Conservation (phyloP, 2,888 invertebrate genomes). For the Sceliomorpha sp. region DNA sequence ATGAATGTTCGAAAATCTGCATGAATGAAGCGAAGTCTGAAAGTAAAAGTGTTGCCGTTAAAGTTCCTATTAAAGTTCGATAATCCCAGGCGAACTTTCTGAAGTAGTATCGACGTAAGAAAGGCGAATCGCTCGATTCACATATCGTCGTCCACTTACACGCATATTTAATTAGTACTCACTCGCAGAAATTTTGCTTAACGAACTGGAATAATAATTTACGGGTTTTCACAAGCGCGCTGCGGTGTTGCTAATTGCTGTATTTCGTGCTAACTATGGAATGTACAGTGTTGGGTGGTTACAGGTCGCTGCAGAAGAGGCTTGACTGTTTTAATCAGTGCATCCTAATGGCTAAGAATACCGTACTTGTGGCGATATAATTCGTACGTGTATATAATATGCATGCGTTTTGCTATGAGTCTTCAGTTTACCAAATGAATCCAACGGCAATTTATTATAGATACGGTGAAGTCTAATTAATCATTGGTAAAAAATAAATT, state of each 20-base stretch:
- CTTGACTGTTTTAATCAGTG: slow-evolving; percentile 41
- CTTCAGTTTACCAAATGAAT: slow-evolving; percentile 42
- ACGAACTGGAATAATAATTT: slow-evolving; percentile 34
- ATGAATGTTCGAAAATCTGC: too few relatives aligned
- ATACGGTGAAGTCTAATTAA: slow-evolving; percentile 35
- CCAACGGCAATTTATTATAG: slow-evolving; percentile 39
- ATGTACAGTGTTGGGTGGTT: slow-evolving; percentile 20
- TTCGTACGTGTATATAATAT: background rate
- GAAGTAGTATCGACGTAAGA: too few relatives aligned
- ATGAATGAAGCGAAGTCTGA: too few relatives aligned
- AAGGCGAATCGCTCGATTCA: too few relatives aligned
- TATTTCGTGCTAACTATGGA: slow-evolving; percentile 35
- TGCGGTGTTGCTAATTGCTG: slow-evolving; percentile 46
- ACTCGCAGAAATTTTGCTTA: slow-evolving; percentile 22
- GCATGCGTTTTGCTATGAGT: slow-evolving; percentile 2
- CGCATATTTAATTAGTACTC: slow-evolving; percentile 36
- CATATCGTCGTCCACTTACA: slow-evolving; percentile 16
- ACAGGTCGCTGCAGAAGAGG: slow-evolving; percentile 36
- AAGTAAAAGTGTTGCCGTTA: too few relatives aligned
- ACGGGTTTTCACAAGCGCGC: slow-evolving; percentile 20
- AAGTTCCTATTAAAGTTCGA: too few relatives aligned
- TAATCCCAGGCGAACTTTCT: too few relatives aligned
- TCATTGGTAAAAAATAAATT: slow-evolving; percentile 28
- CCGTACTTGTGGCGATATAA: slow-evolving; percentile 9
- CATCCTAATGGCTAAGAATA: slow-evolving; percentile 39